Evolutionary conservation across 2,797 vertebrate species (phyloP).

Genomic region (Neopelma chrysocephalum): DNA sequence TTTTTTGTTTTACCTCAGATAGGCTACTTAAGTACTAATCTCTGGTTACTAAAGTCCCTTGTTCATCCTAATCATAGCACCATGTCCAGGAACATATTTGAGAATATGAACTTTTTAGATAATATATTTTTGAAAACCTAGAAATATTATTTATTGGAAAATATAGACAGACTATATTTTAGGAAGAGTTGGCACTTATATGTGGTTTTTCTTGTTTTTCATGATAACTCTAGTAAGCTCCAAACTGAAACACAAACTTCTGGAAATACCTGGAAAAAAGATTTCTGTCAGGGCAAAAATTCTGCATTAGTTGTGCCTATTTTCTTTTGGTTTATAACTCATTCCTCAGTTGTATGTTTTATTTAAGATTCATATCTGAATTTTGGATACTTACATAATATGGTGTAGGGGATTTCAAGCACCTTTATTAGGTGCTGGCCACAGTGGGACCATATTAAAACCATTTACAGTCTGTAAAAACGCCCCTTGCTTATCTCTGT

Average conservation of each 20-base stretch:
- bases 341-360: neutral
- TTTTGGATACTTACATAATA: neutral
- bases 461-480: neutral
- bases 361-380: neutral
- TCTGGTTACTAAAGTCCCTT: neutral
- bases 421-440: neutral
- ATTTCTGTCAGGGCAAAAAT: neutral
- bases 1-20: neutral
- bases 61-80: neutral
- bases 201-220: neutral
- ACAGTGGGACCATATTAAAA: neutral
- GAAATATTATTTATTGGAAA: neutral
- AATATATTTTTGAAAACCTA: neutral
- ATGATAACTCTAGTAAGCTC: neutral
- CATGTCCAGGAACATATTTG: neutral
- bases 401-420: neutral
- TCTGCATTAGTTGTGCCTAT: neutral
- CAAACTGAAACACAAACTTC: neutral
- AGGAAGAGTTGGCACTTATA: neutral
- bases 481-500: neutral
- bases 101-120: neutral
- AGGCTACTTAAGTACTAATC: neutral
- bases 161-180: neutral
- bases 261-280: neutral
- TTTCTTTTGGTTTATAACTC: neutral